phyloP scores from a whole-genome alignment of 2,113 vertebrate species.

The Vulpes ferrilata region DNA sequence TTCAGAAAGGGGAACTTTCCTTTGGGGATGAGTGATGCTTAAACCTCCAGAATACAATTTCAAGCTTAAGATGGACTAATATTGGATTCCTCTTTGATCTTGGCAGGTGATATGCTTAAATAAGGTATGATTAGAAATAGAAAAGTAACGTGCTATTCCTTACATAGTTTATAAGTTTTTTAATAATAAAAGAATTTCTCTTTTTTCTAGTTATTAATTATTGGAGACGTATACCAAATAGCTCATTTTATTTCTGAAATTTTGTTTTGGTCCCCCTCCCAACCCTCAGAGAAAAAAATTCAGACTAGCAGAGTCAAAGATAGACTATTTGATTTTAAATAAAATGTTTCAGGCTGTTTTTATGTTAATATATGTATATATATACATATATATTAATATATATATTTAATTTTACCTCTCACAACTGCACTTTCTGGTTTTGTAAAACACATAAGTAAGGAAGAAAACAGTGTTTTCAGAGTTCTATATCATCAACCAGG shows the following conservation, averaged over 20 bases:
- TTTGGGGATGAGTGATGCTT: neutral
- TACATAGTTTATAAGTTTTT: neutral
- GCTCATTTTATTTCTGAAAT: neutral
- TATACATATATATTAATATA: too few relatives aligned
- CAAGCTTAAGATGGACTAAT: neutral
- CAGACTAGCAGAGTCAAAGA: neutral
- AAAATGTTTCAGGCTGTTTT: neutral
- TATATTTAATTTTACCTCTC: neutral
- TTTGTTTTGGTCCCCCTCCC: neutral
- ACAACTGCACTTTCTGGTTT: neutral
- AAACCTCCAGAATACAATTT: neutral
- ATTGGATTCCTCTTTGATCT: neutral
- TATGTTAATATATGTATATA: neutral
- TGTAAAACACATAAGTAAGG: neutral
- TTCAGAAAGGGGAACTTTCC: neutral
- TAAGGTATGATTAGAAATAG: neutral
- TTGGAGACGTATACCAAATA: neutral
- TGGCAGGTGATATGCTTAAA: neutral
- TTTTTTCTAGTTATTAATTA: neutral
- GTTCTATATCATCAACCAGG: neutral
- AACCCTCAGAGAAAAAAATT: neutral
- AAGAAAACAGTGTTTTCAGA: neutral
- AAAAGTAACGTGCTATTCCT: neutral
- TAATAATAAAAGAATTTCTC: neutral
- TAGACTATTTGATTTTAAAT: neutral